Conservation (phyloP, 2,888 invertebrate genomes). For the Orthosia gracilis region DNA sequence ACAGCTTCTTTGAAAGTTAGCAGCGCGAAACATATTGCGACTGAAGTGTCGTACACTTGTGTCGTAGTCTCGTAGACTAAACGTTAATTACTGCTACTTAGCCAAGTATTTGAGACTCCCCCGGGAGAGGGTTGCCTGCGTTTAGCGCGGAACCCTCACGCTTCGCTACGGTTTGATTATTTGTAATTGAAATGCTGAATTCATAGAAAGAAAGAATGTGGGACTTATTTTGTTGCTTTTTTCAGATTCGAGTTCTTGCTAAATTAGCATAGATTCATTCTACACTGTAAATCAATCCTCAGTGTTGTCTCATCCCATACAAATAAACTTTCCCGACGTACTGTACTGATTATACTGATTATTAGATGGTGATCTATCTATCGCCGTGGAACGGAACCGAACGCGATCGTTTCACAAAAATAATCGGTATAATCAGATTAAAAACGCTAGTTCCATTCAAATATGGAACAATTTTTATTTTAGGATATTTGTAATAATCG, state of each 20-base stretch:
- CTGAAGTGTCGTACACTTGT: conserved; percentile 50
- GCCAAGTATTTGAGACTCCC: conserved; percentile 58
- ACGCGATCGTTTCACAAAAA: too few species aligned
- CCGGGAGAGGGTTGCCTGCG: conserved; percentile 34
- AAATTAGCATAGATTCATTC: background rate
- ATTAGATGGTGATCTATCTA: too few species aligned
- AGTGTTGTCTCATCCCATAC: too few species aligned
- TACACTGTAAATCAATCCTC: background rate
- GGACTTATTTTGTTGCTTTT: background rate
- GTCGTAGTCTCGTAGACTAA: conserved; percentile 55
- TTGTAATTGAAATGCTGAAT: conserved; percentile 40
- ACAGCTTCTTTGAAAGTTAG: conserved; percentile 43
- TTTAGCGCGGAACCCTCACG: conserved; percentile 27
- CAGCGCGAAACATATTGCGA: conserved; percentile 42
- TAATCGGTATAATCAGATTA: too few species aligned
- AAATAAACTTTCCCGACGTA: too few species aligned
- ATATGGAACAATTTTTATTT: background rate
- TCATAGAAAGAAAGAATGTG: background rate
- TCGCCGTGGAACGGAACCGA: too few species aligned
- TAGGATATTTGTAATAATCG: background rate
- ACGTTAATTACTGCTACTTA: conserved; percentile 61
- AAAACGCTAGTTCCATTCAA: too few species aligned
- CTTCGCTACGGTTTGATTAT: conserved; percentile 28
- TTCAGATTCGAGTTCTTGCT: background rate
- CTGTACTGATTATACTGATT: too few species aligned